Evolutionary conservation across 2,113 vertebrate genomes (phyloP).

Genomic region (Benitochromis conjunctus): DNA sequence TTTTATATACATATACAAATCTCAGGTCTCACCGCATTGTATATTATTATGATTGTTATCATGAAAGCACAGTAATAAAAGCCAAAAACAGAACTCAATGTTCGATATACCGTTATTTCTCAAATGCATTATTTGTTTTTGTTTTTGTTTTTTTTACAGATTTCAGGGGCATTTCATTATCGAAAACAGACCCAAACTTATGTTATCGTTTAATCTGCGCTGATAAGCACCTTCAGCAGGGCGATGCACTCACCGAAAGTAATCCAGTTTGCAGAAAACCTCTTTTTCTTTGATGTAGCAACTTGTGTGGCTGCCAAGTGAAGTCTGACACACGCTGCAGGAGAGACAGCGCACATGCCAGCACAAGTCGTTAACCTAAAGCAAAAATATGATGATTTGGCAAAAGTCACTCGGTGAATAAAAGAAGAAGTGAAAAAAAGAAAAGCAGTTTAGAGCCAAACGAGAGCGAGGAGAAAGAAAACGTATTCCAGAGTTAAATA

Average conservation of each 20-base stretch:
- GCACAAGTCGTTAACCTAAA: slow-evolving; percentile 94
- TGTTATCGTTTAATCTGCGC: background rate
- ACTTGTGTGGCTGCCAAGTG: slow-evolving; percentile 91
- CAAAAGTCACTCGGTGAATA: background rate
- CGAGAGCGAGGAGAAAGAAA: background rate
- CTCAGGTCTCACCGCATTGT: fast-evolving
- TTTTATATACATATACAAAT: background rate
- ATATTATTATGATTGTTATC: background rate
- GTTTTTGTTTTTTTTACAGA: background rate
- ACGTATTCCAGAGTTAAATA: background rate
- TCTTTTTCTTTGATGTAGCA: slow-evolving; percentile 99
- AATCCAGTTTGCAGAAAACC: slow-evolving; percentile 98
- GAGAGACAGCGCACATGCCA: slow-evolving; percentile 98
- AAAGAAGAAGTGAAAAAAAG: background rate
- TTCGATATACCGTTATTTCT: background rate
- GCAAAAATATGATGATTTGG: slow-evolving; percentile 16
- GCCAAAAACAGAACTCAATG: background rate
- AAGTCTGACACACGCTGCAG: slow-evolving; percentile 93
- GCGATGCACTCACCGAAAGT: slow-evolving; percentile 84
- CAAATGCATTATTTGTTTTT: background rate
- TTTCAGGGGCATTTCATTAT: background rate
- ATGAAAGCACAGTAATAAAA: background rate
- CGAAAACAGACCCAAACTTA: background rate
- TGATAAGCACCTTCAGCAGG: background rate
- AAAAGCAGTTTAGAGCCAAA: background rate